phyloP scores from a whole-genome alignment of 2,888 invertebrate species.

The Elmis aenea region DNA sequence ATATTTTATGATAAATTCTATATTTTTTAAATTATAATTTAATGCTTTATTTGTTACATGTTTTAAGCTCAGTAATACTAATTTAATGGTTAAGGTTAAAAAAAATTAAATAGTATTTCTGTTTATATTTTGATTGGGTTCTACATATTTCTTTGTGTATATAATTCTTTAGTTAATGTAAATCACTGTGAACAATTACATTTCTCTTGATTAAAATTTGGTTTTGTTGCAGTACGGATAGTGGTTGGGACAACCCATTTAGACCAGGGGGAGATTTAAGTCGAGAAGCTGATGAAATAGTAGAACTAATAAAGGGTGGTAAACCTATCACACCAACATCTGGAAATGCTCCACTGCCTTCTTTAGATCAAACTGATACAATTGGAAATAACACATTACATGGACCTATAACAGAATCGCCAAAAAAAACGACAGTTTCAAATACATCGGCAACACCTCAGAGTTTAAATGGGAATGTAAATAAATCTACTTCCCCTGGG shows the following conservation, averaged over 20 bases:
- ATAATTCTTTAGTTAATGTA: neutral
- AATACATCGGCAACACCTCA: constrained; percentile 29
- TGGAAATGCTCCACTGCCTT: constrained; percentile 52
- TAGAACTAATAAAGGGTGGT: constrained; percentile 88
- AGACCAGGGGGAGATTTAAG: constrained; percentile 93
- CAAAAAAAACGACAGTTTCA: constrained; percentile 32
- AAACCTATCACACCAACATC: constrained; percentile 77
- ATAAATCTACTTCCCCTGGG: constrained; percentile 48
- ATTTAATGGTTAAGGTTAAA: neutral
- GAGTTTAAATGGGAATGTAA: constrained; percentile 40
- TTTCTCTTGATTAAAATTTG: too few relatives aligned
- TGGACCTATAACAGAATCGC: constrained; percentile 43
- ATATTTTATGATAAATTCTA: too few relatives aligned
- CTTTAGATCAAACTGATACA: constrained; percentile 49
- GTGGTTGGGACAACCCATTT: constrained; percentile 97
- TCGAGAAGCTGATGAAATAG: constrained; percentile 92
- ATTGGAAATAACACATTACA: constrained; percentile 16
- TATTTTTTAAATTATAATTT: too few relatives aligned
- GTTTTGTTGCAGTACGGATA: constrained; percentile 73
- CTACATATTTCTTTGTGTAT: constrained; percentile 5
- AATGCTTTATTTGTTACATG: too few relatives aligned
- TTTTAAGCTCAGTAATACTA: too few relatives aligned
- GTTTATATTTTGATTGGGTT: neutral
- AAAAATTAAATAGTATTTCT: neutral
- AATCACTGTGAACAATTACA: too few relatives aligned